A percentile compares a stretch with the other conserved stretches of the same genome.
phyloP scores from a whole-genome alignment of 2,797 vertebrate genomes.

The Myripristis jacobus region DNA sequence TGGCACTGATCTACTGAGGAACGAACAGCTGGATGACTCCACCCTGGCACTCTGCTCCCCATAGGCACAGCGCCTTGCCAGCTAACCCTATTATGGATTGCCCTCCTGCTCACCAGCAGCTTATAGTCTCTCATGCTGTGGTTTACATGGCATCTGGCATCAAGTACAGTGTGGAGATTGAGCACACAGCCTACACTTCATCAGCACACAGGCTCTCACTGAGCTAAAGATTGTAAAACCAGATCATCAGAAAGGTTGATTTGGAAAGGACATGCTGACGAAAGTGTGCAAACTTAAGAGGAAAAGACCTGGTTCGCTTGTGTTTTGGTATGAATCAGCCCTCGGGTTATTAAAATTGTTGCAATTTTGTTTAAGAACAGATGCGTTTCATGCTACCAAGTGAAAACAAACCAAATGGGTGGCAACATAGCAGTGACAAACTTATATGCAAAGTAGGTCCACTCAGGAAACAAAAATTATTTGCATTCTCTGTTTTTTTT shows the following conservation, averaged over 20 bases:
- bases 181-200: neutral
- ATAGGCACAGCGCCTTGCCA: slow-evolving; percentile 1
- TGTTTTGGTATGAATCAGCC: too few species aligned
- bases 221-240: neutral
- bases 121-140: neutral
- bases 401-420: too few species aligned
- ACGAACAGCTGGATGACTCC: slow-evolving; percentile 36
- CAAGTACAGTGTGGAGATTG: neutral
- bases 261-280: neutral
- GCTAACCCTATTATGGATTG: slow-evolving; percentile 1
- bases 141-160: slow-evolving; percentile 1
- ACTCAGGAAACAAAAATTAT: too few species aligned
- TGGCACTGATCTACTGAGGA: neutral
- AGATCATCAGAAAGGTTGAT: neutral
- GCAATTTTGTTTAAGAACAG: too few species aligned
- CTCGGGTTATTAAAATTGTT: too few species aligned
- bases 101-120: neutral
- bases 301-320: too few species aligned
- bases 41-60: neutral
- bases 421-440: too few species aligned
- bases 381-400: too few species aligned
- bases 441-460: too few species aligned
- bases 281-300: neutral
- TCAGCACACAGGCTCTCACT: neutral
- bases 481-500: too few species aligned